Base-by-base conservation (phyloP, 2,797 vertebrate species). In the Pseudomugil tenellus region DNA sequence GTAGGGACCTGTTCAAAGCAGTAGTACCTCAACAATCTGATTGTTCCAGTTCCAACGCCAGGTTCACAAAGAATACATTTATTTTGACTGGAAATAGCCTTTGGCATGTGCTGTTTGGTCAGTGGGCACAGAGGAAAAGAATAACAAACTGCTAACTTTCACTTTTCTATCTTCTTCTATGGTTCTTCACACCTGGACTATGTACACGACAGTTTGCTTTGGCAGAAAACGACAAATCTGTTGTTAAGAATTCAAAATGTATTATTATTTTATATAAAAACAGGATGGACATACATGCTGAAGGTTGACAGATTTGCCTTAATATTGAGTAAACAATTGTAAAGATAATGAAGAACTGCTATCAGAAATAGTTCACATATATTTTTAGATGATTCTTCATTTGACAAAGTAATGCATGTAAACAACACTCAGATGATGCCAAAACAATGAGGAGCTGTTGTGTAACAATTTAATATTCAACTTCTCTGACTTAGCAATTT, bases 1-100 rank as follows among this genome's bases (percentile, higher is more conserved):
- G 81, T 67, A 81, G 83, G 77, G 87, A 81, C 77, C 87, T 75
- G 77, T 63, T 90, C 80, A 76, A 84, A 70, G 70, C 74, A 88
- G 68, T 64, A 77, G 72, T 61, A 76, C 74, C 70, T 86, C 76
- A 80, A 81, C 76, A 83, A 85, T 86, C 75, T 84, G 80, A 90
- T 87, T 84, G 87, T 87, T 86, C 78, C 81, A 84, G 58, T 70
- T 84, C 53, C 67, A 76, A 66, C 71, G 59, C 70, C 62, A 49
- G 67, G 67, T 70, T 78, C 58, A 75, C 79, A 81, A 76, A 70
- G 64, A 48, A 80, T 70, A 25, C 21, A 58, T 77, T 81, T 52
- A 75, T 78, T 70, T 74, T 67, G 62, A 60, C 71, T 79, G 64
- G 19, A 66, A 79, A 75, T 41, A 61, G 68, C 76, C 75, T 51